Conservation (phyloP, 1,140 invertebrate species). For the Anadara kagoshimensis region DNA sequence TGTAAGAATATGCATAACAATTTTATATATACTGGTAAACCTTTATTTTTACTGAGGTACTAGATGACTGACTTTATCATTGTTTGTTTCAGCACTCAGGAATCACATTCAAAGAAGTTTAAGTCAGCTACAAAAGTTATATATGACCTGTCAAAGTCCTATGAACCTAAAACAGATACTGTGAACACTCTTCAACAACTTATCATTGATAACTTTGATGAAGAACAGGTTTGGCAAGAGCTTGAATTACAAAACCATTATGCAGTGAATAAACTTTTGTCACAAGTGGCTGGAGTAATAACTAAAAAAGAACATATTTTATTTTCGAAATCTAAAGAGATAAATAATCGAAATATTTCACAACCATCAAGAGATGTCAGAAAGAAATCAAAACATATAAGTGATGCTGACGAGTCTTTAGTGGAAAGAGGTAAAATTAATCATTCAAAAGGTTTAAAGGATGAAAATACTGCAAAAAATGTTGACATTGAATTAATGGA, state of each 20-base stretch:
- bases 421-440: slow-evolving; percentile 5
- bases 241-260: slow-evolving; percentile 86
- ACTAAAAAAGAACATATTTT: slow-evolving; percentile 17
- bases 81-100: too few relatives aligned
- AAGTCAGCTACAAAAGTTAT: slow-evolving; percentile 81
- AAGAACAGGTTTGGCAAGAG: slow-evolving; percentile 93
- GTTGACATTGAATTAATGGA: background rate
- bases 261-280: slow-evolving; percentile 39
- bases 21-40: too few relatives aligned
- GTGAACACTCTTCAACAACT: slow-evolving; percentile 80
- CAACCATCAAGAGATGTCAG: too few relatives aligned
- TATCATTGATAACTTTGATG: slow-evolving; percentile 87
- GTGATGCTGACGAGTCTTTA: background rate
- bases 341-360: background rate
- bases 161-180: slow-evolving; percentile 30
- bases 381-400: too few relatives aligned
- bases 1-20: too few relatives aligned
- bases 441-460: background rate
- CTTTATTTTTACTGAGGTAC: too few relatives aligned
- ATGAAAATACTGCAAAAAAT: background rate
- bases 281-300: slow-evolving; percentile 30
- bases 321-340: slow-evolving; percentile 10
- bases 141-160: slow-evolving; percentile 78
- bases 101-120: slow-evolving; percentile 69
- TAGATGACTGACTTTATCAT: too few relatives aligned